Conservation (phyloP, 2,113 vertebrate genomes). For the Boleophthalmus pectinirostris region DNA sequence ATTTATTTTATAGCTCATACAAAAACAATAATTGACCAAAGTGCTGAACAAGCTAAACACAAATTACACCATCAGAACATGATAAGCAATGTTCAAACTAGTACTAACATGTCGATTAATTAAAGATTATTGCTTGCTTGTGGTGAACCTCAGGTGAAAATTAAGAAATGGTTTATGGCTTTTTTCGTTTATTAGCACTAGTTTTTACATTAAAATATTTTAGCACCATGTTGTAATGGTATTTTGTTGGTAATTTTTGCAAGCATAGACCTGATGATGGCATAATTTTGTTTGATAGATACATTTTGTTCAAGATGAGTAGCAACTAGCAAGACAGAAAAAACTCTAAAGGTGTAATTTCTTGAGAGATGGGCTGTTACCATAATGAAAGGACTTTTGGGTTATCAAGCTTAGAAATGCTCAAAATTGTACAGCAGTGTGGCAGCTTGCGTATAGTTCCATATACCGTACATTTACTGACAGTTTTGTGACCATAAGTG, state of each 20-base stretch:
- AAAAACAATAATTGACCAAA: background rate
- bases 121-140: no score
- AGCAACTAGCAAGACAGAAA: background rate
- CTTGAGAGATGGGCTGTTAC: background rate
- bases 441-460: background rate
- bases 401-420: background rate
- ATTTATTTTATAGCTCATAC: background rate
- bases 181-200: background rate
- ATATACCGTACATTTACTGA: slow-evolving; percentile 15
- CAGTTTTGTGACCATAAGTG: slow-evolving; percentile 51
- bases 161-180: background rate
- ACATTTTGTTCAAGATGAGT: background rate
- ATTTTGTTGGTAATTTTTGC: background rate
- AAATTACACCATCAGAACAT: background rate
- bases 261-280: background rate
- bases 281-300: background rate
- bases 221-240: background rate
- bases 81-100: background rate
- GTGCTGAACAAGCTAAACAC: background rate
- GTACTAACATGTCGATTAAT: background rate
- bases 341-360: background rate
- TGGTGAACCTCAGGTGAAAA: background rate
- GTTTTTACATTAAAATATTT: no score
- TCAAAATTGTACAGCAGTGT: background rate
- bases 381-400: background rate